Conservation (phyloP, 2,797 vertebrate species). For the Oreortyx pictus region DNA sequence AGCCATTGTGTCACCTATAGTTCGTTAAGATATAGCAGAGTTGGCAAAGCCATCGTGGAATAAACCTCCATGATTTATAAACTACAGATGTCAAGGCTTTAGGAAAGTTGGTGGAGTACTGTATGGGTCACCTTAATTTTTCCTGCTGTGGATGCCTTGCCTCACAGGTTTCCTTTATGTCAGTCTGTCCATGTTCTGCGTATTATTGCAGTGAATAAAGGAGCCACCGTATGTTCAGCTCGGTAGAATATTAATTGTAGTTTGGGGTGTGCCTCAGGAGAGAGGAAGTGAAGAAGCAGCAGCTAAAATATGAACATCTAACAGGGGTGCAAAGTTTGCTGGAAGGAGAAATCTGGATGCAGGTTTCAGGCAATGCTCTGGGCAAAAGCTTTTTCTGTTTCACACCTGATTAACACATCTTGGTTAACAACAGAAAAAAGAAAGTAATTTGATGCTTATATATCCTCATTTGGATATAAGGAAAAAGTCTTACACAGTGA, state of each 20-base stretch:
- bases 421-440: background rate
- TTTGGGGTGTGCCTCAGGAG: background rate
- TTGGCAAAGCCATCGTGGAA: conserved; percentile 40
- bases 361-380: background rate
- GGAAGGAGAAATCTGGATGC: background rate
- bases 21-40: background rate
- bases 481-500: too few relatives aligned
- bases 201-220: conserved; percentile 64
- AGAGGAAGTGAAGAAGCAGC: background rate
- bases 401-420: background rate
- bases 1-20: background rate
- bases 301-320: background rate
- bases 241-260: background rate
- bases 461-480: background rate
- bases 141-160: conserved; percentile 63
- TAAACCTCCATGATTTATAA: conserved; percentile 45
- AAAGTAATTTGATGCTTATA: background rate
- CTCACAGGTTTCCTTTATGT: conserved; percentile 67
- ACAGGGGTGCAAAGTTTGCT: background rate
- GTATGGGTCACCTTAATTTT: conserved; percentile 71
- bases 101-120: conserved; percentile 67
- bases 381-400: background rate
- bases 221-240: conserved; percentile 17
- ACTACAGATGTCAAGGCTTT: conserved; percentile 58
- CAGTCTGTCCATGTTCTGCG: conserved; percentile 48